Evolutionary conservation across 2,113 vertebrate genomes (phyloP).

Genomic region (Mesembrinibis cayennensis): DNA sequence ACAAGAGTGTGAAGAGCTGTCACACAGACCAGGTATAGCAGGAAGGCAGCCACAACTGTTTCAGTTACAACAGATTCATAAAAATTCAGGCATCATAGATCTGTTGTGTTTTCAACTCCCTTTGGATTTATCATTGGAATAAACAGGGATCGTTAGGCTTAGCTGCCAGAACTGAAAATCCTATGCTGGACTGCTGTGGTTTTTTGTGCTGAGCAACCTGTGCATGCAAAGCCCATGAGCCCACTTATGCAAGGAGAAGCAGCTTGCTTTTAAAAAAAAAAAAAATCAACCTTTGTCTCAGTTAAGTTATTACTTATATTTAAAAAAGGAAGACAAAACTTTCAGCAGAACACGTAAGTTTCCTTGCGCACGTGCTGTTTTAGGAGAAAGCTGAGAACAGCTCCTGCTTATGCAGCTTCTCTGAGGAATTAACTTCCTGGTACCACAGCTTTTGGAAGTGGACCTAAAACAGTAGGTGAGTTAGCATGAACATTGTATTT

Average conservation of each 20-base stretch:
- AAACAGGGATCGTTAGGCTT: neutral
- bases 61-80: neutral
- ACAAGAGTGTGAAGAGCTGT: neutral
- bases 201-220: neutral
- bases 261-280: neutral
- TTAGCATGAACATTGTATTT: neutral
- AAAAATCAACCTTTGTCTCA: neutral
- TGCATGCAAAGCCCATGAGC: fast-evolving
- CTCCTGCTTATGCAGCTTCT: neutral
- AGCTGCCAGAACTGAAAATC: neutral
- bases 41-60: neutral
- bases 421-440: neutral
- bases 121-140: neutral
- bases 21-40: neutral
- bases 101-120: neutral
- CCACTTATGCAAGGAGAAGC: neutral
- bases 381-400: neutral
- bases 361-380: neutral
- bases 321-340: neutral
- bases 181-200: neutral
- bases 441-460: neutral
- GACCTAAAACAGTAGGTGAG: neutral
- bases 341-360: neutral
- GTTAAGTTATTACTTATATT: neutral
- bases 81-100: neutral